Percentiles rank a stretch among this genome's conserved stretches.
Conservation (phyloP, 2,113 vertebrate species). For the Phalacrocorax aristotelis region DNA sequence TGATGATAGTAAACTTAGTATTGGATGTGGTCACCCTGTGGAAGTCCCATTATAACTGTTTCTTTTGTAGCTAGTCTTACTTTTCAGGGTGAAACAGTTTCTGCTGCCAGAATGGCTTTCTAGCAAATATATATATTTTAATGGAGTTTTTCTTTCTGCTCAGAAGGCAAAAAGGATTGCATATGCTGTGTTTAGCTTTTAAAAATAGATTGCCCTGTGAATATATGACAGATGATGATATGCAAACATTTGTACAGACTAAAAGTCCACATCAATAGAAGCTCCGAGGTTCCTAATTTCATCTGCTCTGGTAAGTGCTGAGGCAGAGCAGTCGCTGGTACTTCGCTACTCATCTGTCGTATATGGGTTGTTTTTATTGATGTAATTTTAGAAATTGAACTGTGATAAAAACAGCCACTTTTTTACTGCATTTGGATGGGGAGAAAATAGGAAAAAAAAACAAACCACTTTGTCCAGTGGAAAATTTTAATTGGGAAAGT, state of each 20-base stretch:
- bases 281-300: not conserved
- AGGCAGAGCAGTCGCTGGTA: not conserved
- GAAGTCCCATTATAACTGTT: not conserved
- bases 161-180: not conserved
- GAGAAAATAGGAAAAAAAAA: not conserved
- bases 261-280: conserved; percentile 6
- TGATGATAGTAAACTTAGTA: not conserved
- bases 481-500: not conserved
- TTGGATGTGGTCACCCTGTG: not conserved
- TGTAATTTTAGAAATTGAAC: not conserved
- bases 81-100: not conserved
- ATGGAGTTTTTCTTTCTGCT: not conserved
- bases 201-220: not conserved
- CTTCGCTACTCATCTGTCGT: not conserved
- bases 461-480: not conserved
- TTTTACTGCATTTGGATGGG: not conserved
- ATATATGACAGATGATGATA: conserved; percentile 31
- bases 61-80: not conserved
- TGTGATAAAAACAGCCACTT: not conserved
- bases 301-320: not conserved
- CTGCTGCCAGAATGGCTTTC: not conserved
- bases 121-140: not conserved
- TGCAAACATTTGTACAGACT: conserved; percentile 56
- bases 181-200: not conserved
- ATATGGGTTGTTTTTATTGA: not conserved